These are phyloP conservation scores for Xiphydria camelus DNA, from an alignment of 2,888 invertebrate genomes.

Conservation along the genomic window DNA sequence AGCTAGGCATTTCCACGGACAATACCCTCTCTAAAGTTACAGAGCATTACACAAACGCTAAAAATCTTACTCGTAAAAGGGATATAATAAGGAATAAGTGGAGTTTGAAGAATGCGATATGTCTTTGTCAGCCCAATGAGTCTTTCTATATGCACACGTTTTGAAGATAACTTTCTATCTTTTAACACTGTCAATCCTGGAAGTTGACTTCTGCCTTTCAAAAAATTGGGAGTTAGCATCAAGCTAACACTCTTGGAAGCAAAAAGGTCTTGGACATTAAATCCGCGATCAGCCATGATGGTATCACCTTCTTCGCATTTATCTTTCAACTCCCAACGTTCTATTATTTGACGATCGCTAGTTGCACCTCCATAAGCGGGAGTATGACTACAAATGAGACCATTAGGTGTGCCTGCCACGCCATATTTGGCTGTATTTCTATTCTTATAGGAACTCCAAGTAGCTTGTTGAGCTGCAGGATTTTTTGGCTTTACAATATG, in stretches of 20 bases:
- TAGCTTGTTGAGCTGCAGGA: slow-evolving; percentile 24
- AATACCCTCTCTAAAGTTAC: slow-evolving; percentile 21
- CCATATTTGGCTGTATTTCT: slow-evolving; percentile 26
- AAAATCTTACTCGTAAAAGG: slow-evolving; percentile 15
- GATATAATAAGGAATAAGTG: too few species aligned
- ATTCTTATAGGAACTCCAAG: slow-evolving; percentile 31
- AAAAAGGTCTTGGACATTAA: slow-evolving; percentile 30
- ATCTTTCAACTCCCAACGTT: slow-evolving; percentile 20
- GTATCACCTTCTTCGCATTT: slow-evolving; percentile 25
- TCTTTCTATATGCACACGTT: too few species aligned
- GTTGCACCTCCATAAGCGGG: slow-evolving; percentile 27
- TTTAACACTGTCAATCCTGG: slow-evolving; percentile 17
- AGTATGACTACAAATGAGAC: slow-evolving; percentile 22
- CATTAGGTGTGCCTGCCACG: slow-evolving; percentile 25
- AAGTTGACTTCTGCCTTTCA: slow-evolving; percentile 17
- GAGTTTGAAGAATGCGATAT: slow-evolving; percentile 19
- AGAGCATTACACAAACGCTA: slow-evolving; percentile 21
- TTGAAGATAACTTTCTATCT: slow-evolving; percentile 23
- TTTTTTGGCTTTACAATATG: slow-evolving; percentile 17
- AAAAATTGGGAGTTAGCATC: too few species aligned
- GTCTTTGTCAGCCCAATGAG: slow-evolving; percentile 22
- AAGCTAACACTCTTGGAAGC: slow-evolving; percentile 22
- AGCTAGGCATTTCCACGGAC: too few species aligned
- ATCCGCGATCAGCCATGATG: slow-evolving; percentile 31
- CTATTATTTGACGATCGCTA: slow-evolving; percentile 32